Percentiles rank a stretch among this genome's conserved stretches.
Evolutionary conservation across 2,888 invertebrate species (phyloP).

Genomic region (Desoria tigrina): DNA sequence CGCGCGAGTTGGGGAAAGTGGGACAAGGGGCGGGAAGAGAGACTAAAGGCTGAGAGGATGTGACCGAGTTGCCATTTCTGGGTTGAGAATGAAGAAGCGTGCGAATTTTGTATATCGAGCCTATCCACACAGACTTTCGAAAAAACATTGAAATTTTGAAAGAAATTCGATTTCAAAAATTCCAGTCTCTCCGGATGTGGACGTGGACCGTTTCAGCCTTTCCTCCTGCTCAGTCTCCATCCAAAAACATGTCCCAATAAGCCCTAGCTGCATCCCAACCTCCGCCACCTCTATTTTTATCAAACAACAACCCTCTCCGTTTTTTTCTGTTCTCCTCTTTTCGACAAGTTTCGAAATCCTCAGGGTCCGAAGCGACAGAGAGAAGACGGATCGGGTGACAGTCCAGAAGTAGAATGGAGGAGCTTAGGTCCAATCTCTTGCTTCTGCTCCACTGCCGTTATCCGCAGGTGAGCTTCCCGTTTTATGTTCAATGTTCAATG

Average conservation of each 20-base stretch:
- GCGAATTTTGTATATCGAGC: constrained; percentile 10
- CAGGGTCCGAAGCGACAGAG: background rate
- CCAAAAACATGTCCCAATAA: background rate
- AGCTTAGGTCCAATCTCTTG: constrained; percentile 46
- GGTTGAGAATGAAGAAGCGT: constrained; percentile 10
- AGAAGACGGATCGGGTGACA: background rate
- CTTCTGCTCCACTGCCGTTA: constrained; percentile 46
- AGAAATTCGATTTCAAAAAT: constrained; percentile 20
- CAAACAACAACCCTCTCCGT: background rate
- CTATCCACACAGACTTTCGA: constrained; percentile 15
- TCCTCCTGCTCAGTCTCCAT: background rate
- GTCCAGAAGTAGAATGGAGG: constrained; percentile 29
- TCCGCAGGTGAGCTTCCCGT: constrained; percentile 38
- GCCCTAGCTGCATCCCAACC: too few species aligned
- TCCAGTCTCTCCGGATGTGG: background rate
- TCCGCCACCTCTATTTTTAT: too few species aligned
- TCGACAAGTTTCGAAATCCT: background rate
- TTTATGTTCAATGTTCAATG: too few species aligned
- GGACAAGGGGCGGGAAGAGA: background rate
- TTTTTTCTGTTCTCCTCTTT: background rate
- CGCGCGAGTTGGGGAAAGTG: too few species aligned
- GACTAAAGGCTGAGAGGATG: constrained; percentile 14
- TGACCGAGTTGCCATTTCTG: constrained; percentile 12
- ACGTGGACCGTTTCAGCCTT: background rate
- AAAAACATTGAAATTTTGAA: constrained; percentile 36